These are phyloP conservation scores for Champsocephalus gunnari DNA, from an alignment of 2,797 vertebrate genomes.

Conservation along the genomic window DNA sequence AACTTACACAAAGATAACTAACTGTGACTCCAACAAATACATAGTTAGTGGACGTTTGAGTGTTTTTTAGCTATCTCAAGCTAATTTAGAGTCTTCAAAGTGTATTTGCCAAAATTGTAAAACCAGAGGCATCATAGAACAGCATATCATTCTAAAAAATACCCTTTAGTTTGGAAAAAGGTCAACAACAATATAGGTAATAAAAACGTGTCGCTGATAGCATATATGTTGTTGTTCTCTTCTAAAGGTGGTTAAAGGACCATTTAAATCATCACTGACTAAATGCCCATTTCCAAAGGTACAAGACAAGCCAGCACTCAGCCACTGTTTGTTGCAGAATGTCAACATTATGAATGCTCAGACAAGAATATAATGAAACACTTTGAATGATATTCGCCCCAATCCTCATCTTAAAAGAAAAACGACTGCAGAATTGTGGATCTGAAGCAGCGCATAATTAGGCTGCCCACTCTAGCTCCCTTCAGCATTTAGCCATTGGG, in stretches of 20 bases:
- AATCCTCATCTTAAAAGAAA: not conserved
- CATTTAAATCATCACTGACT: not conserved
- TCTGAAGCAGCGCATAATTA: slow-evolving; percentile 1
- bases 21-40: not conserved
- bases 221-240: not conserved
- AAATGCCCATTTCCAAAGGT: not conserved
- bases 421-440: not conserved
- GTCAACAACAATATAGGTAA: not conserved
- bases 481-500: not conserved
- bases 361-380: not conserved
- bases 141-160: slow-evolving; percentile 2
- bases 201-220: not conserved
- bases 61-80: not conserved
- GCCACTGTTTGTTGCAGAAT: not conserved
- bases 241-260: not conserved
- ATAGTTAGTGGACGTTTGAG: not conserved
- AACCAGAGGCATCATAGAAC: not conserved
- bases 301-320: not conserved
- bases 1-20: not conserved
- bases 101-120: slow-evolving; percentile 10
- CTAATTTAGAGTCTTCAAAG: slow-evolving; percentile 3
- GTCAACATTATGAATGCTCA: not conserved
- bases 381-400: not conserved
- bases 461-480: not conserved
- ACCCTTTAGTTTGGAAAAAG: not conserved